Percentiles rank a stretch among this genome's conserved stretches.
These are phyloP conservation scores for Calidris pugnax DNA, from an alignment of 2,113 vertebrate genomes.

Conservation along the genomic window DNA sequence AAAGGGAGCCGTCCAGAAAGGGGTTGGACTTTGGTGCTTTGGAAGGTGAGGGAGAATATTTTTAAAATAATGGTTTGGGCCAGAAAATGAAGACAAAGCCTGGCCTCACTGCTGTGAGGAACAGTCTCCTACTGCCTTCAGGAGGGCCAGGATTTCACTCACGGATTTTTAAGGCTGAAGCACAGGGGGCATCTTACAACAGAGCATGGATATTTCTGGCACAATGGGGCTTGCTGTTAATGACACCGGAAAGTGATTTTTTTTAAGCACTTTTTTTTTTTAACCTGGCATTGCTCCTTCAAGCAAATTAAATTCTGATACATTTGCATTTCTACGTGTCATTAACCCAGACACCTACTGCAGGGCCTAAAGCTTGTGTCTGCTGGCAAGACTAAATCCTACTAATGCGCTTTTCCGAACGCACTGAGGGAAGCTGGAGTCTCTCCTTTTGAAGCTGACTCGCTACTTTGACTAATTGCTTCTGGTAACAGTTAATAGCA, in stretches of 20 bases:
- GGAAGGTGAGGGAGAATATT: neutral
- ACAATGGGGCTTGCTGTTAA: neutral
- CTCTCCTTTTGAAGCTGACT: constrained; percentile 31
- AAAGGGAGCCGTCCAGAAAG: neutral
- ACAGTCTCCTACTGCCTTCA: neutral
- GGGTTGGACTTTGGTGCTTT: neutral
- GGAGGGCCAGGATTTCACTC: neutral
- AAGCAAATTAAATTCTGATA: constrained; percentile 10
- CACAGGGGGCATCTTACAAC: neutral
- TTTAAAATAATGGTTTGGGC: neutral
- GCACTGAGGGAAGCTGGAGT: constrained; percentile 2
- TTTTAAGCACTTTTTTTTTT: neutral
- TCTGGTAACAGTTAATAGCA: constrained; percentile 62
- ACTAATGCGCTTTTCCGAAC: neutral
- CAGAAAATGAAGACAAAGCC: neutral
- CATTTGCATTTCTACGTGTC: constrained; percentile 28
- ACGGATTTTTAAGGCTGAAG: neutral
- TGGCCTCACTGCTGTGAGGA: neutral
- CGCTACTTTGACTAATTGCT: constrained; percentile 61
- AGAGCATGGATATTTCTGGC: neutral
- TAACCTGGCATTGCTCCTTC: neutral
- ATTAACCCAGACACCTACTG: constrained; percentile 28
- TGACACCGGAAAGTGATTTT: neutral
- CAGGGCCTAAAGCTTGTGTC: neutral
- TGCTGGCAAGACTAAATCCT: constrained; percentile 42